Conservation (phyloP, 2,888 invertebrate genomes). For the Amphiduros pacificus region DNA sequence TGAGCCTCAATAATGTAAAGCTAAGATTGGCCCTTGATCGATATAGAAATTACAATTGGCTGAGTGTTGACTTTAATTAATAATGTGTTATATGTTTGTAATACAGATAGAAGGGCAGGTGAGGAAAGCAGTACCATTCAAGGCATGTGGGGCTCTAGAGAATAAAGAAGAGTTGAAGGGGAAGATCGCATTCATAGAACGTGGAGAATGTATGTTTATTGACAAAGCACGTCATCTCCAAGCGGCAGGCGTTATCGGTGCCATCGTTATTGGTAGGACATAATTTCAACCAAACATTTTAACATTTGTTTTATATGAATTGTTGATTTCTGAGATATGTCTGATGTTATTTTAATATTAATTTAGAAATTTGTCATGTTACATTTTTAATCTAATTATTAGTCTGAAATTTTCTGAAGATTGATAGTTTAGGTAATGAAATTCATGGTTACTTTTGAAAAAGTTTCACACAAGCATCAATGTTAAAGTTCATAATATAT, state of each 20-base stretch:
- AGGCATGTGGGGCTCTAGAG: constrained; percentile 64
- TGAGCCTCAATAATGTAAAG: too few relatives aligned
- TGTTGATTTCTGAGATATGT: neutral
- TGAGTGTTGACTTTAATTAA: too few relatives aligned
- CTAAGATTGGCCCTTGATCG: too few relatives aligned
- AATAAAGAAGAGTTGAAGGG: constrained; percentile 66
- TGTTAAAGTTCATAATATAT: too few relatives aligned
- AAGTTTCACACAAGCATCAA: too few relatives aligned
- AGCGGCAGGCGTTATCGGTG: constrained; percentile 78
- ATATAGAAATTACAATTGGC: too few relatives aligned
- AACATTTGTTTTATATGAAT: neutral
- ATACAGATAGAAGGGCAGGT: constrained; percentile 37
- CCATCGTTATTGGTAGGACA: constrained; percentile 70
- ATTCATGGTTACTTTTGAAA: too few relatives aligned
- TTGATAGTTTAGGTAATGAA: too few relatives aligned
- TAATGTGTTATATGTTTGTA: too few relatives aligned
- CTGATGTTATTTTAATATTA: neutral
- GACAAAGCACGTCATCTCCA: constrained; percentile 84
- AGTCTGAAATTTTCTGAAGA: too few relatives aligned
- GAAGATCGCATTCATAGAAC: constrained; percentile 80
- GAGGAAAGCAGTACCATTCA: neutral
- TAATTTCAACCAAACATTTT: neutral
- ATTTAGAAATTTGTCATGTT: too few relatives aligned
- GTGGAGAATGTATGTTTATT: constrained; percentile 94
- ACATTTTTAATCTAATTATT: too few relatives aligned